Evolutionary conservation across 2,113 vertebrate species (phyloP), one percentile per base, ranked within the genome.

Genomic region (Dipodomys spectabilis): DNA sequence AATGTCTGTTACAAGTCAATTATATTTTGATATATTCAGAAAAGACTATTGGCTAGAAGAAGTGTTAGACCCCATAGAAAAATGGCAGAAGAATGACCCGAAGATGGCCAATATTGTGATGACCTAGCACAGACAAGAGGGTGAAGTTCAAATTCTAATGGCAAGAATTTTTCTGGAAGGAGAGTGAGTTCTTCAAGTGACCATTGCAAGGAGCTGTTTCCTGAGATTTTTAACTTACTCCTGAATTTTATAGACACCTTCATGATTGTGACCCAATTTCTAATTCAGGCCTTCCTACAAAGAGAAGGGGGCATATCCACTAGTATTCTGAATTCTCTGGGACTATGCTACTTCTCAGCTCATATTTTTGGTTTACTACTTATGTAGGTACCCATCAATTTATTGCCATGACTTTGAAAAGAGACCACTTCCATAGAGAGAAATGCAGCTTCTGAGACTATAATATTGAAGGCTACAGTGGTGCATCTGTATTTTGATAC

Each of bases 71-170:
- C 0, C 6, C 25, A 27, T 32, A 1, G n/a, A 35, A 44, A 7
- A 10, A 8, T 32, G 18, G 39, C 3, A 49, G 53, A 28, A 64
- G 53, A 28, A 57, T 1, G 67, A 8, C 23, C 16, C 65, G n/a
- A 45, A 28, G 35, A 32, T 62, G 60, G 19, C 7, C 9, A 65
- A 3, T 18, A 6, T 12, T 28, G 4, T 10, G 7, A 30, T 11
- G 2, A 3, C 7, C 19, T 45, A 53, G 6, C 4, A 35, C 6
- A 19, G 13, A 30, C 7, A 15, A 22, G 44, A 12, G 3, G 7
- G 49, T 27, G n/a, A 88, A n/a, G 8, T 1, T 75, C 4, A n/a
- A 27, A 60, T 28, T 30, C 10, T 20, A 53, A 1, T 28, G 30
- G 10, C 18, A 77, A 79, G 16, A 68, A 11, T 19, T 68, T 84